Evolutionary conservation across 2,888 invertebrate genomes (phyloP).

Genomic region (Dermolepida albohirtum): DNA sequence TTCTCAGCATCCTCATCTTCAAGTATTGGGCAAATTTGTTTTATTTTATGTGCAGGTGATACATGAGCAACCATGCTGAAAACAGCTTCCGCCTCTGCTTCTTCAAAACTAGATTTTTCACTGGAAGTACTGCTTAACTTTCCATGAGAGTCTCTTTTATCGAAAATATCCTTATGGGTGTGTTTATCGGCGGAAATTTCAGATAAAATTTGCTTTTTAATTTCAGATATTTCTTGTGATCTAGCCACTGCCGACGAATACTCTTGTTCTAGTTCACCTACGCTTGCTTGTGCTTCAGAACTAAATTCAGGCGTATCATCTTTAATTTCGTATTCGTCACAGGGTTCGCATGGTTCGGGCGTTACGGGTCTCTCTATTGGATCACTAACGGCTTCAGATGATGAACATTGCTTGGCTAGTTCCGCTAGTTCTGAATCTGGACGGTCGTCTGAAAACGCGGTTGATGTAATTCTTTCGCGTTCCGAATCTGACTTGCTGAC

Average conservation of each 20-base stretch:
- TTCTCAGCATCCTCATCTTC: slow-evolving; percentile 68
- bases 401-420: slow-evolving; percentile 60
- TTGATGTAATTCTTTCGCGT: slow-evolving; percentile 59
- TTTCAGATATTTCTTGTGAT: slow-evolving; percentile 50
- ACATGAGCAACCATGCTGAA: slow-evolving; percentile 66
- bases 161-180: slow-evolving; percentile 52
- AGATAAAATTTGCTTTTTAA: slow-evolving; percentile 56
- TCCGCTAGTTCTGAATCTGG: slow-evolving; percentile 64
- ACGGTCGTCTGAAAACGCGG: slow-evolving; percentile 62
- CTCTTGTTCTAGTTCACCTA: slow-evolving; percentile 63
- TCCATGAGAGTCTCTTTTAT: slow-evolving; percentile 60
- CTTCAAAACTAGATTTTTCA: slow-evolving; percentile 65
- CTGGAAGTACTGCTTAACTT: slow-evolving; percentile 62
- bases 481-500: slow-evolving; percentile 62
- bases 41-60: slow-evolving; percentile 65
- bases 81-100: slow-evolving; percentile 67
- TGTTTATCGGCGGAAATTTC: slow-evolving; percentile 57
- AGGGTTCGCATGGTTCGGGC: slow-evolving; percentile 64
- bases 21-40: slow-evolving; percentile 65
- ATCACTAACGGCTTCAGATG: slow-evolving; percentile 61
- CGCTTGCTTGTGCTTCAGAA: slow-evolving; percentile 60
- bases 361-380: slow-evolving; percentile 69
- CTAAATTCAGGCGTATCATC: slow-evolving; percentile 62
- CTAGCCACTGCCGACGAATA: slow-evolving; percentile 60
- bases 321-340: slow-evolving; percentile 56